Base-by-base conservation (phyloP, 2,113 vertebrate genomes). In the Otolemur garnettii region DNA sequence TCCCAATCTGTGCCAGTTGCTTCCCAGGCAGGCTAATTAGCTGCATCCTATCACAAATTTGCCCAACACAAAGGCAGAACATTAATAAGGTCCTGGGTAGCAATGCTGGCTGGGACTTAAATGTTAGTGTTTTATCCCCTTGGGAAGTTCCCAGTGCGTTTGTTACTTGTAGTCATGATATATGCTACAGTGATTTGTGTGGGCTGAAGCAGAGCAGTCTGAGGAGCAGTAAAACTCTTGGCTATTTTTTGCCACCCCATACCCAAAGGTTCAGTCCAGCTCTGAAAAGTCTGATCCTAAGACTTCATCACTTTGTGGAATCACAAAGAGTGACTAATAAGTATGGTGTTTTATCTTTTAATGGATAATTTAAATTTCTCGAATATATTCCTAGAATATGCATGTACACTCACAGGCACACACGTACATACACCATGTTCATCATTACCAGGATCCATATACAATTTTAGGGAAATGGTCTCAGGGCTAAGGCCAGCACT, bases 351-450 rank as follows among this genome's bases (percentile, higher is more conserved):
- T 69, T 77, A 69, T 79, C 66, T 88, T 64, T 80, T 50, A 80
- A 88, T 28, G 66, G 71, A 55, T 85, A 19, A 53, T 30, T 72
- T 53, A 62, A 62, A 18, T 57, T 80, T 93, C 26, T 79, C 66
- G 15, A 91, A 28, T 45, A 22, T 28, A 53, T 17, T 84, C 55
- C 50, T 28, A 38, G 74, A 64, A 53, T n/a, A 24, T 8, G 0
- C 15, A 38, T 60, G 35, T 62, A 15, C 1, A 22, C 7, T 22
- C 26, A 1, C 15, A 42, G 84, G 4, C 1, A 4, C 12, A 14
- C 17, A 10, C 13, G 17, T 17, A 19, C 6, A 45, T 0, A 5
- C 15, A 7, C 7, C 14, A 3, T 12, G 2, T 17, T n/a, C 26
- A 9, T 64, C 13, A 18, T 45, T 42, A 21, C 3, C 50, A 59